Evolutionary conservation across 2,888 invertebrate species (phyloP).

Genomic region (Schizaphis graminum): DNA sequence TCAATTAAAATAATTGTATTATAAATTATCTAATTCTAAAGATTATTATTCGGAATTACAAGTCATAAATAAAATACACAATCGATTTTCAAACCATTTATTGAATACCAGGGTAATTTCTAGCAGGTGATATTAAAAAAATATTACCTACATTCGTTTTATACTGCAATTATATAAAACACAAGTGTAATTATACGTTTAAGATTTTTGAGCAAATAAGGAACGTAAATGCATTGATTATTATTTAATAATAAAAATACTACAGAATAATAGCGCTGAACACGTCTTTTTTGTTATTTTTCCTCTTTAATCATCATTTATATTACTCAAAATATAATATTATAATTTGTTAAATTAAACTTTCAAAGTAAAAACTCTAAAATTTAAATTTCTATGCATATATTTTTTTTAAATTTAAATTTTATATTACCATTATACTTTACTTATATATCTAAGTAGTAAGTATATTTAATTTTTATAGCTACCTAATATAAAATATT

Average conservation of each 20-base stretch:
- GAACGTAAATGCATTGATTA: not conserved
- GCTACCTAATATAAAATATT: too few relatives aligned
- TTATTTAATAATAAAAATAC: not conserved
- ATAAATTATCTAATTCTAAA: not conserved
- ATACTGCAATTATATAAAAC: not conserved
- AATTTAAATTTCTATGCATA: not conserved
- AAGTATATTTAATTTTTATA: too few relatives aligned
- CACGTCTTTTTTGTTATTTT: not conserved
- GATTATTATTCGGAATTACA: not conserved
- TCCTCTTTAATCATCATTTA: not conserved
- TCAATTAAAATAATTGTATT: not conserved
- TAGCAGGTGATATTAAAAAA: not conserved
- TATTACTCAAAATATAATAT: not conserved
- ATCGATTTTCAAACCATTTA: not conserved
- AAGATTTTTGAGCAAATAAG: not conserved
- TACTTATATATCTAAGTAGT: too few relatives aligned
- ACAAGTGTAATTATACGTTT: not conserved
- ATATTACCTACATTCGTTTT: not conserved
- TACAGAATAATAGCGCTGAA: too few relatives aligned
- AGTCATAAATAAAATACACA: not conserved
- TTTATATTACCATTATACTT: too few relatives aligned
- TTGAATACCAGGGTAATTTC: not conserved
- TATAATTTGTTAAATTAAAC: not conserved
- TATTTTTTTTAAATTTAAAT: not conserved
- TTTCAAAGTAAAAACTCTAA: not conserved